Evolutionary conservation across 64 coral and sea anemone genomes (phyloP).

Genomic region (Orbicella faveolata): DNA sequence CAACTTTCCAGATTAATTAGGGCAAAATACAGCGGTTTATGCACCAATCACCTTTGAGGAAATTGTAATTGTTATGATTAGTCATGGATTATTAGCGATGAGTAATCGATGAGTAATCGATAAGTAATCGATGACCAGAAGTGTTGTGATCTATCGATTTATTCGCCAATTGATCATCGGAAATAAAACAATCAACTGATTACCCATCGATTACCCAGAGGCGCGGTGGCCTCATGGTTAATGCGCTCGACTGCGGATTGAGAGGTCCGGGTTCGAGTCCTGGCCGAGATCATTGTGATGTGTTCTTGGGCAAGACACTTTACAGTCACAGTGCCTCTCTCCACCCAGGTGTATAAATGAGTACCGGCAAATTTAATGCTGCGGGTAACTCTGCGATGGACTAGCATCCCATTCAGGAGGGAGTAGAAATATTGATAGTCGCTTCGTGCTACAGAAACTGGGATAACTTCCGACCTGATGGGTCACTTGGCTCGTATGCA

Average conservation of each 20-base stretch:
- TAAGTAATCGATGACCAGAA: too few relatives aligned
- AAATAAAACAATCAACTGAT: too few relatives aligned
- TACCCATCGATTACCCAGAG: background rate
- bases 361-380: background rate
- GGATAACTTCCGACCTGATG: background rate
- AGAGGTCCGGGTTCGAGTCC: background rate
- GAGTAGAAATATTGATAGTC: background rate
- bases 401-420: too few relatives aligned
- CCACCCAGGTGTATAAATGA: too few relatives aligned
- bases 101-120: too few relatives aligned
- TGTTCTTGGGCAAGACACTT: slow-evolving; percentile 11
- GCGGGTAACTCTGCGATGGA: background rate
- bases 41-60: too few relatives aligned
- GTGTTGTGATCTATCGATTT: too few relatives aligned
- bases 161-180: too few relatives aligned
- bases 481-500: background rate
- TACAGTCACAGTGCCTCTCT: background rate
- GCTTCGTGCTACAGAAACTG: background rate
- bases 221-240: background rate
- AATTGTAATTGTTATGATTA: too few relatives aligned
- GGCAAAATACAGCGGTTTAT: too few relatives aligned
- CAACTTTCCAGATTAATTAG: too few relatives aligned
- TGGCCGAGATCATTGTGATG: background rate
- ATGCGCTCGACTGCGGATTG: background rate
- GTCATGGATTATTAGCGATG: too few relatives aligned